Evolutionary conservation across 2,113 vertebrate species (phyloP), one percentile per base, ranked within the genome.

Genomic region (Grammomys dolichurus): DNA sequence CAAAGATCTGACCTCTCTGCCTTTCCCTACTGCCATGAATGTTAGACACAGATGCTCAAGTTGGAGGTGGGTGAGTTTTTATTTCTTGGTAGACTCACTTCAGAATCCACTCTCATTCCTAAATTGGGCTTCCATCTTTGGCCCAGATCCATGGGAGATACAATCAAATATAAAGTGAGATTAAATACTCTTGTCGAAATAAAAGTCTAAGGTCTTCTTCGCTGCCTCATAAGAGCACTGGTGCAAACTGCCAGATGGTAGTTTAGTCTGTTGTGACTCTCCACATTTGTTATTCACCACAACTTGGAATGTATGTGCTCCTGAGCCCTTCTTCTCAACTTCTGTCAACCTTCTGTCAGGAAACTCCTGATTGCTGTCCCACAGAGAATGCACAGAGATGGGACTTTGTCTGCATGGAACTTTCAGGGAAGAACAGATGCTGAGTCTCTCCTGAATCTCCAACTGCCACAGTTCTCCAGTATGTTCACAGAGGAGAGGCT

Each of bases 191-290:
- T 51, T 86, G 91, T 73, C 91, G 69, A 73, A 85, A 51, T 24
- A 72, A 56, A 96, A 90, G 87, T 86, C 16, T 26, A 70, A 26
- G 40, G 85, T 9, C 82, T 82, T 43, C 60, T 85, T 76, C 58
- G 54, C 87, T 46, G n/a, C 17, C 58, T 70, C 48, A 43, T 3
- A 36, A 60, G 63, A 63, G 40, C 76, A 91, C 58, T 40, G 20
- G 77, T 86, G 54, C 58, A 89, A 87, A 58, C 77, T 67, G 54
- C 87, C 54, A 51, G 33, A 69, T 1, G 24, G 26, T 48, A 9
- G 65, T 10, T 56, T 54, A 2, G 17, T 43, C 8, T 20, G 5
- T 24, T 9, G 11, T 43, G 16, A 22, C 19, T 16, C 54, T 24
- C 46, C 67, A 70, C 22, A 8, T 65, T 76, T 51, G 43, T 69